Conservation (phyloP, 2,113 vertebrate species). For the Salvelinus fontinalis region DNA sequence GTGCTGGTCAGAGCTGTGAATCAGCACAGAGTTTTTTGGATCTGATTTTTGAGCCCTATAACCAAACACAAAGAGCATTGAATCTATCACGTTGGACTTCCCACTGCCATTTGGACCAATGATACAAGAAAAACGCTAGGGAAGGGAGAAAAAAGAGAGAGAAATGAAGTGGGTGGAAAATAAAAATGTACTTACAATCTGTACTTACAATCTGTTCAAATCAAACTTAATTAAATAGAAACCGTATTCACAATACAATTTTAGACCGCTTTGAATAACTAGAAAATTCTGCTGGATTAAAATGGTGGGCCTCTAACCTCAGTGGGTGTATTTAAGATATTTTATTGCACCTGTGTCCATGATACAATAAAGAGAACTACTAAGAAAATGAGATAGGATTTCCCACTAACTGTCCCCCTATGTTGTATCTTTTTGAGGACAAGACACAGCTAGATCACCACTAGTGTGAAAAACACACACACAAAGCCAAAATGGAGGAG, state of each 20-base stretch:
- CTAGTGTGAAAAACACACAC: conserved; percentile 19
- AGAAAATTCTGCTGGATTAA: conserved; percentile 6
- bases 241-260: no score
- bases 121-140: conserved; percentile 95
- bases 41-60: conserved; percentile 97
- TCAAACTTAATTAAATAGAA: not conserved
- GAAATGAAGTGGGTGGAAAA: not conserved
- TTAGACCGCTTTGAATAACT: not conserved
- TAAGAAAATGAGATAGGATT: conserved; percentile 1
- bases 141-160: not conserved
- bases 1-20: conserved; percentile 93
- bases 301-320: conserved; percentile 16
- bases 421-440: conserved; percentile 29
- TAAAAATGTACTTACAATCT: not conserved
- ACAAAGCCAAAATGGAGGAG: conserved; percentile 57
- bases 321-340: conserved; percentile 46
- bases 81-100: conserved; percentile 98
- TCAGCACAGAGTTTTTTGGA: conserved; percentile 97
- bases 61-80: conserved; percentile 98
- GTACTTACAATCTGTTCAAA: not conserved
- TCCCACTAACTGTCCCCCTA: no score
- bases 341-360: conserved; percentile 30
- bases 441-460: conserved; percentile 34
- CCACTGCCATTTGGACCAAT: conserved; percentile 98
- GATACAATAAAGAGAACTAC: conserved; percentile 4